Conservation (phyloP, 2,797 vertebrate genomes). For the Simalia tracyae region DNA sequence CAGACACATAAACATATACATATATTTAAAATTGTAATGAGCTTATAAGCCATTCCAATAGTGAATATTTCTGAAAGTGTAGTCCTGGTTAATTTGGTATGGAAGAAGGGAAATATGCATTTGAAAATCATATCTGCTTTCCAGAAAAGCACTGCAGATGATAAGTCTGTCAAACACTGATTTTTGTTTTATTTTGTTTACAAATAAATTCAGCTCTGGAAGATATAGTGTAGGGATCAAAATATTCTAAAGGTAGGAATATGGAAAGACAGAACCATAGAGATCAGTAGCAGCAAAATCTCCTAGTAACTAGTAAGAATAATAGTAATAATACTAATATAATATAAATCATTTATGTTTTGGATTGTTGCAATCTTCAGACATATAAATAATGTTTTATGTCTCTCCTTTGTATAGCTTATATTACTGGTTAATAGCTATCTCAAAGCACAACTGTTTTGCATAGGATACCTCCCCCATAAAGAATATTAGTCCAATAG, state of each 20-base stretch:
- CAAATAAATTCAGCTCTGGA: not conserved
- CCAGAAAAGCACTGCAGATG: not conserved
- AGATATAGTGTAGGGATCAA: not conserved
- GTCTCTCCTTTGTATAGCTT: not conserved
- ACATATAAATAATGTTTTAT: not conserved
- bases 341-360: not conserved
- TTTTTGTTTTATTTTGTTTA: not conserved
- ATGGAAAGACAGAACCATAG: not conserved
- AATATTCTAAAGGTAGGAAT: not conserved
- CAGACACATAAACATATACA: too few species aligned
- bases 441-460: not conserved
- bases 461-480: not conserved
- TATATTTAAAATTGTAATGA: too few species aligned
- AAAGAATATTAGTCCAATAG: not conserved
- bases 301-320: not conserved
- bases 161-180: not conserved
- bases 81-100: too few species aligned
- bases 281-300: not conserved
- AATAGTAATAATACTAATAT: not conserved
- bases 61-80: too few species aligned
- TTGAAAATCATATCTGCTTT: not conserved
- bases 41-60: too few species aligned
- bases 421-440: not conserved
- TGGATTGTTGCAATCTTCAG: not conserved
- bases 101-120: not conserved